Conservation (phyloP, 2,888 invertebrate genomes). For the Drosophila helvetica region DNA sequence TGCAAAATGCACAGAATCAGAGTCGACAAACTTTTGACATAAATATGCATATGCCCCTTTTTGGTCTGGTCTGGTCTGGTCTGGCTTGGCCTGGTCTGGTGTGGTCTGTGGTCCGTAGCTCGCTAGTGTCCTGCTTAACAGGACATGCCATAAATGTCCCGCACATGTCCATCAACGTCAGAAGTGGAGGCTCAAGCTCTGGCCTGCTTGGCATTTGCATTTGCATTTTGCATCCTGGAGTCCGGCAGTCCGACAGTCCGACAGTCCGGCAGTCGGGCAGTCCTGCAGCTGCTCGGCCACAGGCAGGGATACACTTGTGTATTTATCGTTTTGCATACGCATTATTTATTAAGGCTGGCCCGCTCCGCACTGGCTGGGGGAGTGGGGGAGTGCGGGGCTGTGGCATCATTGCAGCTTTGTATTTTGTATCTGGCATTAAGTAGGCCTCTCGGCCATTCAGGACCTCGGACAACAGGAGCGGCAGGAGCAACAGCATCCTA, state of each 20-base stretch:
- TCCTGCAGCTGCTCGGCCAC: conserved; percentile 35
- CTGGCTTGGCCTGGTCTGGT: conserved; percentile 5
- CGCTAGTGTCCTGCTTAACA: conserved; percentile 36
- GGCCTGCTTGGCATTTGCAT: conserved; percentile 15
- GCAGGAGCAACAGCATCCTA: conserved; percentile 19
- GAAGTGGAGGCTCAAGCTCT: neutral
- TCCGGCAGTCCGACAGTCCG: conserved; percentile 12
- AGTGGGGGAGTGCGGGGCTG: neutral
- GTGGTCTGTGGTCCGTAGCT: neutral
- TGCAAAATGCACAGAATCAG: conserved; percentile 24
- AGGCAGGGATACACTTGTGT: conserved; percentile 55
- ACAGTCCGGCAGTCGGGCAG: neutral
- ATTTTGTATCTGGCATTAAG: conserved; percentile 48
- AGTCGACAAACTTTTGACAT: conserved; percentile 60
- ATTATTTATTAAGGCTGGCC: conserved; percentile 65
- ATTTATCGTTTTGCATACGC: conserved; percentile 75
- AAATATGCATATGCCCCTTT: conserved; percentile 70
- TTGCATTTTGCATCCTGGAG: conserved; percentile 54
- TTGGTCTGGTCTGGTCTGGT: conserved; percentile 8
- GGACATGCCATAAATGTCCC: conserved; percentile 57
- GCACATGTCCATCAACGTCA: conserved; percentile 68
- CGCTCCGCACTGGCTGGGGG: too few species aligned
- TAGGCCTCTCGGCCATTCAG: conserved; percentile 38
- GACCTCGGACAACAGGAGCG: neutral
- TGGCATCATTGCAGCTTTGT: conserved; percentile 14